These are phyloP conservation scores for Trididemnum nubilum DNA, from an alignment of 23 tunicate species.

Conservation along the genomic window DNA sequence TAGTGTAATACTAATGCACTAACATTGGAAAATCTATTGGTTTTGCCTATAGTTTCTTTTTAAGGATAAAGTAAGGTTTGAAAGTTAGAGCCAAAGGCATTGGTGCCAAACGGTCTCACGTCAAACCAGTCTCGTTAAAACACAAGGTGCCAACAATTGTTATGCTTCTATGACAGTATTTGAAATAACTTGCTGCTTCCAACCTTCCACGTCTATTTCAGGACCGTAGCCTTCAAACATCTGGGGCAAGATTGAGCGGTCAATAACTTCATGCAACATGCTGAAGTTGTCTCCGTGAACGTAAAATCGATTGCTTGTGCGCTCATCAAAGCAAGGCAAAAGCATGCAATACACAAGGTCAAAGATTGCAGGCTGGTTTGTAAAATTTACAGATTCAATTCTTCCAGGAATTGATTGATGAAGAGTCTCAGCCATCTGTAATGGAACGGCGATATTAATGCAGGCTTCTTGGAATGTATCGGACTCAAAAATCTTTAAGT, in stretches of 20 bases:
- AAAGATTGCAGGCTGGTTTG: slow-evolving; percentile 65
- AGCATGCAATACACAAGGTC: slow-evolving; percentile 44
- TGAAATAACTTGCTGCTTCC: slow-evolving; percentile 44
- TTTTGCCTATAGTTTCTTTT: too few species aligned
- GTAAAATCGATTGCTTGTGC: slow-evolving; percentile 29
- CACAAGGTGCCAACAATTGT: too few species aligned
- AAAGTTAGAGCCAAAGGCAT: too few species aligned
- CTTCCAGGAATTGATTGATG: slow-evolving; percentile 27
- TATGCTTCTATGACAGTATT: too few species aligned
- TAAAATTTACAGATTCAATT: slow-evolving; percentile 43
- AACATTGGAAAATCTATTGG: too few species aligned
- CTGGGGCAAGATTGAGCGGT: slow-evolving; percentile 38
- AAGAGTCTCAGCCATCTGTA: slow-evolving; percentile 40
- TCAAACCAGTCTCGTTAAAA: too few species aligned
- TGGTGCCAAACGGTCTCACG: too few species aligned
- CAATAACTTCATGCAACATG: slow-evolving; percentile 41
- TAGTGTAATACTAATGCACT: too few species aligned
- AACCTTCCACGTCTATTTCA: slow-evolving; percentile 33
- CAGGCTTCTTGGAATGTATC: too few species aligned
- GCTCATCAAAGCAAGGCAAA: slow-evolving; percentile 47
- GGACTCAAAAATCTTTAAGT: slow-evolving; percentile 36
- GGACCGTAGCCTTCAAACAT: slow-evolving; percentile 61
- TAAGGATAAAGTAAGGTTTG: too few species aligned
- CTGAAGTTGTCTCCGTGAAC: slow-evolving; percentile 45
- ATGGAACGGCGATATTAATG: neutral